Base-by-base conservation (phyloP, 92 coral and sea anemone species). In the Muricea muricata region DNA sequence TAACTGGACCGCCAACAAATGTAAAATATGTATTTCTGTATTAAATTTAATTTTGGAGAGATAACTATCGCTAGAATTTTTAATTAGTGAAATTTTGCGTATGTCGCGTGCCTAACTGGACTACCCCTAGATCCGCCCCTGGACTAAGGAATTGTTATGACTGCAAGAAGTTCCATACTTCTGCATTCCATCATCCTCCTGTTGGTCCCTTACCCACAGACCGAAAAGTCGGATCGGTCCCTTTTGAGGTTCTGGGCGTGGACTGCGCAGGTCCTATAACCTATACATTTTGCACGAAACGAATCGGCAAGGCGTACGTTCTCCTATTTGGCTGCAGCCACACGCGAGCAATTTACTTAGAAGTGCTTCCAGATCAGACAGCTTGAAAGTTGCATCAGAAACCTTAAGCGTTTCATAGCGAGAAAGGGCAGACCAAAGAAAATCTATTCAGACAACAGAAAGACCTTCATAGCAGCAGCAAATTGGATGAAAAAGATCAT, bases 371-470 rank as follows among this genome's bases (percentile, higher is more conserved):
- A 9, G 15, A 12, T 45, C 50, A 5, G 15, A 12, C 24, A 25
- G 28, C 46, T 20, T n/a, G 65, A 75, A 18, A 83, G 48, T 20
- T 76, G 58, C 56, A 14, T 76, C 55, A 60, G 48, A 25, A 61
- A 32, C 39, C 40, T 85, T 12, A 76, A 63, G 56, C 35, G 84
- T 33, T 65, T 61, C 29, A 75, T 85, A 20, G 23, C 65, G 31
- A 14, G 71, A 26, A 73, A 75, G 26, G 67, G 67, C 28, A 30
- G 75, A 18, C 88, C 83, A 48, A 61, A 50, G 34, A 84, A 84
- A 21, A 74, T 84, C 54, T 74, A 75, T 50, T 73, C 83, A 24
- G 48, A 84, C n/a, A 84, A 84, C 17, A 82, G 87, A 23, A 56
- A 73, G 8, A 45, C 50, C 50, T 45, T 45, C 15, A 12, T 2